Evolutionary conservation across 1,140 invertebrate species (phyloP).

Genomic region (Drosophila orosa): DNA sequence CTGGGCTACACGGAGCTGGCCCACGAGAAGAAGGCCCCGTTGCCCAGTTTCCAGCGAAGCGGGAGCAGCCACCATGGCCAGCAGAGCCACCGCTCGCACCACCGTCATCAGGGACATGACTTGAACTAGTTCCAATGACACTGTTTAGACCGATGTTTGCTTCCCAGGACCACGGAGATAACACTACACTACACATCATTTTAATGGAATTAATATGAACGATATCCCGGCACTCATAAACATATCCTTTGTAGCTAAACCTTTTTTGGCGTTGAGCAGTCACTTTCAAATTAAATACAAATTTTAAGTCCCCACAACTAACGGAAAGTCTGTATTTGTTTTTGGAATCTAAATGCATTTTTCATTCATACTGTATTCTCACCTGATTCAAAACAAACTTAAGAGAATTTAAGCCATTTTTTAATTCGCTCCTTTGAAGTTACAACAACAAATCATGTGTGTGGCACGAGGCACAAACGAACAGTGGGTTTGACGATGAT

Average conservation of each 20-base stretch:
- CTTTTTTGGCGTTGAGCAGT: conserved; percentile 22
- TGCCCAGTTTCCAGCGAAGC: conserved; percentile 52
- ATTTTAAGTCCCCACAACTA: conserved; percentile 8
- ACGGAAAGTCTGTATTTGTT: neutral
- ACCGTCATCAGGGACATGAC: conserved; percentile 4
- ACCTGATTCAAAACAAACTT: too few species aligned
- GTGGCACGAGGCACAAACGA: too few species aligned
- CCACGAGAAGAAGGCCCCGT: conserved; percentile 68
- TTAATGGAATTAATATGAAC: too few species aligned
- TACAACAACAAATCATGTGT: too few species aligned
- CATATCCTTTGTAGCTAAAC: neutral
- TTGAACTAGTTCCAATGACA: conserved; percentile 39
- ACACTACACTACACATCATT: too few species aligned
- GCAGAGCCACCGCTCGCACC: neutral
- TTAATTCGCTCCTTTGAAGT: too few species aligned
- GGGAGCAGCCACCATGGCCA: neutral
- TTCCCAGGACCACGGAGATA: neutral
- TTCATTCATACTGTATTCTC: too few species aligned
- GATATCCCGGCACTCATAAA: neutral
- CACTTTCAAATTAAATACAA: conserved; percentile 9
- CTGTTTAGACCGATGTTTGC: conserved; percentile 11
- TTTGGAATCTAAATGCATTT: too few species aligned
- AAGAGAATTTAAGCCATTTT: too few species aligned
- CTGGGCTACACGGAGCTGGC: conserved; percentile 63
- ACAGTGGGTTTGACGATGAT: too few species aligned